Evolutionary conservation across 2,888 invertebrate genomes (phyloP).

Genomic region (Rotaria magnacalcarata): DNA sequence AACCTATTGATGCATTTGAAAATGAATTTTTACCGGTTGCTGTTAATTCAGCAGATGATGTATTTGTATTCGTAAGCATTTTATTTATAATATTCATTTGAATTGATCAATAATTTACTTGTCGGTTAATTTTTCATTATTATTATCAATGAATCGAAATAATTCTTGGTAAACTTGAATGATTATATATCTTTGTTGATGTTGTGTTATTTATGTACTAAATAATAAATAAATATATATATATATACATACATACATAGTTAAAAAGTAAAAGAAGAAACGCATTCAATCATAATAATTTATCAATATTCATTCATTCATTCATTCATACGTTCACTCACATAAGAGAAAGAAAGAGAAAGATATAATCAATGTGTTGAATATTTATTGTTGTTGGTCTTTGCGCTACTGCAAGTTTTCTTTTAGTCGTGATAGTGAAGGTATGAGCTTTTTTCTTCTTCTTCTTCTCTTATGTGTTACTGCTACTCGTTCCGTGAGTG

Average conservation of each 20-base stretch:
- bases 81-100: background rate
- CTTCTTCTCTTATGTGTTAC: background rate
- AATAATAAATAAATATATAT: constrained; percentile 26
- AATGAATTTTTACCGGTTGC: background rate
- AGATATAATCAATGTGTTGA: constrained; percentile 26
- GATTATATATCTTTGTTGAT: constrained; percentile 7
- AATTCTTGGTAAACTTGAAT: background rate
- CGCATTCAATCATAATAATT: constrained; percentile 10
- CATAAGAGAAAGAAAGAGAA: background rate
- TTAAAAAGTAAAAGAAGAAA: background rate
- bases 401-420: background rate
- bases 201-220: background rate
- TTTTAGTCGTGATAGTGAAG: background rate
- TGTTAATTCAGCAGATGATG: background rate
- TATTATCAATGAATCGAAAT: constrained; percentile 26
- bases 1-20: background rate
- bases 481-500: background rate
- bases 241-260: background rate
- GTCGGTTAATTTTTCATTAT: constrained; percentile 12
- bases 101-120: constrained; percentile 8
- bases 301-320: background rate
- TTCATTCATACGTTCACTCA: background rate
- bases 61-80: constrained; percentile 11
- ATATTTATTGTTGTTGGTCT: background rate
- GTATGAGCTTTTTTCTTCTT: background rate